Percentiles rank a stretch among this genome's conserved stretches.
These are phyloP conservation scores for Mactra quadrangularis DNA, from an alignment of 1,140 invertebrate genomes.

Conservation along the genomic window DNA sequence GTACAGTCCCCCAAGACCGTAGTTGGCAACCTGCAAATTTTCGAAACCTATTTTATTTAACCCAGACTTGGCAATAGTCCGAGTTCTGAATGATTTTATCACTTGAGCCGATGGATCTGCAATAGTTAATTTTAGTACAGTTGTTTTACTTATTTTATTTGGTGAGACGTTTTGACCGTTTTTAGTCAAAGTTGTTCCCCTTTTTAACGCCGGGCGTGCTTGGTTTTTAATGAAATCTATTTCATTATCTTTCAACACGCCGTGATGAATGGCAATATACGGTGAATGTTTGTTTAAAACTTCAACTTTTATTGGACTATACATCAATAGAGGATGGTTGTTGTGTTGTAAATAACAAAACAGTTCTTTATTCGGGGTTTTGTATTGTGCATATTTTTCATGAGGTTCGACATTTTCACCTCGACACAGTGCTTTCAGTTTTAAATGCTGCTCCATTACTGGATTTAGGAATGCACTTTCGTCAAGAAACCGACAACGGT, in stretches of 20 bases:
- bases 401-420: not conserved
- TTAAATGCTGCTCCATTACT: not conserved
- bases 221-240: not conserved
- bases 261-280: constrained; percentile 1
- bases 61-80: not conserved
- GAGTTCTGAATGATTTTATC: not conserved
- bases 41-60: not conserved
- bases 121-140: not conserved
- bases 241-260: not conserved
- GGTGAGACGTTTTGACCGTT: not conserved
- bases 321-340: not conserved
- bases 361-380: not conserved
- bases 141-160: constrained; percentile 1
- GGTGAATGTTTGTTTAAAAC: not conserved
- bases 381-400: not conserved
- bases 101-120: not conserved
- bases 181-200: not conserved
- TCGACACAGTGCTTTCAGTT: not conserved
- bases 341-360: not conserved
- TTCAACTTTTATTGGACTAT: not conserved
- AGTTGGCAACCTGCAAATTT: not conserved
- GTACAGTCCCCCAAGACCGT: constrained; percentile 5
- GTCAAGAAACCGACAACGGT: not conserved
- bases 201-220: not conserved
- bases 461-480: not conserved